phyloP scores from a whole-genome alignment of 2,113 vertebrate genomes.

The Austrofundulus limnaeus region DNA sequence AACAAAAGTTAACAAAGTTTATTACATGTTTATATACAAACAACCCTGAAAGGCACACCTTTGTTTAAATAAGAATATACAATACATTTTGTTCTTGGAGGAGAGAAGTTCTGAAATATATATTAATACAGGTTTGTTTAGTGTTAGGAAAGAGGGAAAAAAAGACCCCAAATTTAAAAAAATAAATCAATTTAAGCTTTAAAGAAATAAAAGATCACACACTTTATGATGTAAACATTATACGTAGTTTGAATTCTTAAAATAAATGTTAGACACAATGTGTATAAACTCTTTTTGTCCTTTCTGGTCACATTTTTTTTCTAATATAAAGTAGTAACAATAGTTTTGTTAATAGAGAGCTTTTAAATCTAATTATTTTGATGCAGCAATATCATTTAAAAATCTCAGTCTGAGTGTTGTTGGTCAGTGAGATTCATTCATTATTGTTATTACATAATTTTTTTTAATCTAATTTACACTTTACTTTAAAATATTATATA shows the following conservation, averaged over 20 bases:
- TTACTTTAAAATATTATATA: slow-evolving; percentile 27
- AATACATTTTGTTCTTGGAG: slow-evolving; percentile 66
- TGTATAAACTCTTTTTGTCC: slow-evolving; percentile 6
- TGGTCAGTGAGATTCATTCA: not conserved
- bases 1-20: slow-evolving; percentile 81
- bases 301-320: not conserved
- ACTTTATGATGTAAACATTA: slow-evolving; percentile 40
- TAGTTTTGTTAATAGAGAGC: not conserved
- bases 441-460: not conserved
- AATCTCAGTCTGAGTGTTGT: not conserved
- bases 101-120: slow-evolving; percentile 74
- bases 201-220: slow-evolving; percentile 30
- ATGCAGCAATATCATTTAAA: too few species aligned
- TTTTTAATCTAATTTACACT: slow-evolving; percentile 12
- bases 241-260: slow-evolving; percentile 16
- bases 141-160: slow-evolving; percentile 33
- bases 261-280: slow-evolving; percentile 9
- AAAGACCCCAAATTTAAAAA: slow-evolving; percentile 54
- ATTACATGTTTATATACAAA: slow-evolving; percentile 85
- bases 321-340: slow-evolving; percentile 12
- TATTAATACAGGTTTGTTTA: slow-evolving; percentile 74
- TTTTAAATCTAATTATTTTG: not conserved
- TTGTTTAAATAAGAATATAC: slow-evolving; percentile 85
- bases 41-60: slow-evolving; percentile 83
- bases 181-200: slow-evolving; percentile 30